Evolutionary conservation across 2,888 invertebrate genomes (phyloP), one percentile per base, ranked within the genome.

Genomic region (Megamerina dolium): DNA sequence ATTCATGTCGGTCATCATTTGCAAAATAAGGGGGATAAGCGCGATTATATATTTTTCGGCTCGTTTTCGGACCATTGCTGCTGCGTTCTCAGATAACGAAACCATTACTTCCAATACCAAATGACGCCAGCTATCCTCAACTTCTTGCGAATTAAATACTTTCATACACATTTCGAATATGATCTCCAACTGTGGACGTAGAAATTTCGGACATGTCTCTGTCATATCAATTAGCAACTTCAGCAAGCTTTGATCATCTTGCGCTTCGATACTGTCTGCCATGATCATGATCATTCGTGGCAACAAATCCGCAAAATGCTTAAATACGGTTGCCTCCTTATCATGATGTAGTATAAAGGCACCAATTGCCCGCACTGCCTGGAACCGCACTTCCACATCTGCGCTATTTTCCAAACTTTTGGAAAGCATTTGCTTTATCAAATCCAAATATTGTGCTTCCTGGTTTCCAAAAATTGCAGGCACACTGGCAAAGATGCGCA

Each of bases 381-480:
- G 88, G 53, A 83, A 81, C 55, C 84, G 79, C 4, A 90, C 85
- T 56, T 83, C 82, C 48, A 82, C 80, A 52, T 83, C 78, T 54
- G 81, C 76, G n/a, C 77, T 75, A 30, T 87, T 83, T 52, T 83
- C 77, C 47, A 91, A 74, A 46, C 89, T 86, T 58, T 89, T 86
- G 49, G 85, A 78, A 57, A 96, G 72, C 95, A 96, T 95, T 70
- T 92, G 89, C 67, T 95, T 95, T 59, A 99, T 96, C 26, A 93
- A 79, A 59, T 88, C 87, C 53, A 97, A 71, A 71, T 95, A 93
- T 64, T 90, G 86, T 50, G 81, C 78, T 68, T 97, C 94, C 64
- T 92, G 88, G 68, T 91, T 92, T 29, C 97, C 99, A 77, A 99
- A 99, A 41, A 97, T 87, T 27, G 93, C 91, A 18, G 99, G 97